Conservation (phyloP, 2,888 invertebrate genomes). For the Sphinx pinastri region DNA sequence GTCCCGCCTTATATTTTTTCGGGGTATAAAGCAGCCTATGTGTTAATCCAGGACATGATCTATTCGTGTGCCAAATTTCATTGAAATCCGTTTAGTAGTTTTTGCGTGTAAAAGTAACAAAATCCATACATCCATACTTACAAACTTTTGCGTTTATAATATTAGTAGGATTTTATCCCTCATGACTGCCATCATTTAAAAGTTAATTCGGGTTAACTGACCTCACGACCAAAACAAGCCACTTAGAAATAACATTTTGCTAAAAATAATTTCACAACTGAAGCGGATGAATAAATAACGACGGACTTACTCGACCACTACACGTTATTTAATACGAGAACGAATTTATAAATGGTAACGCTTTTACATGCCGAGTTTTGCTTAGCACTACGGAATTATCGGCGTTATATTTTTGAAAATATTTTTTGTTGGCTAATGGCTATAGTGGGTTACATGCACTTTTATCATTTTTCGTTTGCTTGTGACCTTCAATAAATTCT, state of each 20-base stretch:
- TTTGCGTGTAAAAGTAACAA: too few relatives aligned
- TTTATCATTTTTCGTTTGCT: not conserved
- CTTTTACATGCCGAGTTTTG: constrained; percentile 4
- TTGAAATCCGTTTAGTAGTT: too few relatives aligned
- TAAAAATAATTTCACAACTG: not conserved
- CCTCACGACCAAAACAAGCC: not conserved
- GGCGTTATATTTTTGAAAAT: not conserved
- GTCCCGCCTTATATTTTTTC: too few relatives aligned
- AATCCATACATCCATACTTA: too few relatives aligned
- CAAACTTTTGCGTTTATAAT: too few relatives aligned
- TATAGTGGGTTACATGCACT: not conserved
- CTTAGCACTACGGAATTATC: not conserved
- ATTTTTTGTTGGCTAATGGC: not conserved
- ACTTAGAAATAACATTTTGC: not conserved
- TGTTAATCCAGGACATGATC: too few relatives aligned
- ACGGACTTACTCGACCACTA: constrained; percentile 1
- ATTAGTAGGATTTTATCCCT: not conserved
- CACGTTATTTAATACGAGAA: constrained; percentile 27
- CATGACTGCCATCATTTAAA: not conserved
- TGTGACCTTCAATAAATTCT: not conserved
- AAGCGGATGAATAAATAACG: constrained; percentile 26
- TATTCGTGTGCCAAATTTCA: too few relatives aligned
- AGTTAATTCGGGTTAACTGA: not conserved
- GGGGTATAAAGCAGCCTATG: too few relatives aligned
- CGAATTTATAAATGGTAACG: constrained; percentile 1